Evolutionary conservation across 2,888 invertebrate species (phyloP).

Genomic region (Gari tellinella): DNA sequence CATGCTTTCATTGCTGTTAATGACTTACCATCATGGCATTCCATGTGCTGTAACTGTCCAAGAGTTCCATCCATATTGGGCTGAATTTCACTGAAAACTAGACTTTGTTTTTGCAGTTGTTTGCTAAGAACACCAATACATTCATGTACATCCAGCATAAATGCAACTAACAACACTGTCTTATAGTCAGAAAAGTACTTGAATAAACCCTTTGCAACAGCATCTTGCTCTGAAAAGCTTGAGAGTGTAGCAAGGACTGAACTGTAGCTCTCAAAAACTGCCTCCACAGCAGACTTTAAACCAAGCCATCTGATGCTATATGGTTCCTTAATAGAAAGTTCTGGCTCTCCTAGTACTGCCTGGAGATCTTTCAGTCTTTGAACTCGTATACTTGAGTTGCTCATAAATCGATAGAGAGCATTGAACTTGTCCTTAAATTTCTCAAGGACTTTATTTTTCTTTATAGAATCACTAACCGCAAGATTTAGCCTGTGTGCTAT

Average conservation of each 20-base stretch:
- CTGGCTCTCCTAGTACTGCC: background rate
- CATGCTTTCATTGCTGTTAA: conserved; percentile 21
- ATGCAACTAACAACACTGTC: too few relatives aligned
- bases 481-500: conserved; percentile 28
- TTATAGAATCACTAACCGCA: conserved; percentile 47
- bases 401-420: conserved; percentile 40
- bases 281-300: conserved; percentile 1
- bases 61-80: conserved; percentile 34
- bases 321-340: conserved; percentile 1
- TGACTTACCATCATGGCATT: conserved; percentile 18
- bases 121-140: too few relatives aligned
- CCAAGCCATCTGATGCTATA: too few relatives aligned
- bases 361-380: conserved; percentile 17
- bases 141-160: too few relatives aligned
- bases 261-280: conserved; percentile 2
- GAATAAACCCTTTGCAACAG: too few relatives aligned
- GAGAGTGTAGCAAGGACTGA: background rate
- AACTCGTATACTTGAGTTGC: conserved; percentile 30
- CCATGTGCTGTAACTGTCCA: conserved; percentile 9
- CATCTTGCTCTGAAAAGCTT: too few relatives aligned
- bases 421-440: conserved; percentile 43
- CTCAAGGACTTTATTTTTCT: conserved; percentile 18
- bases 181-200: too few relatives aligned
- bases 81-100: too few relatives aligned
- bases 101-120: too few relatives aligned